Evolutionary conservation across 2,888 invertebrate species (phyloP).

Genomic region (Artemia sp.): DNA sequence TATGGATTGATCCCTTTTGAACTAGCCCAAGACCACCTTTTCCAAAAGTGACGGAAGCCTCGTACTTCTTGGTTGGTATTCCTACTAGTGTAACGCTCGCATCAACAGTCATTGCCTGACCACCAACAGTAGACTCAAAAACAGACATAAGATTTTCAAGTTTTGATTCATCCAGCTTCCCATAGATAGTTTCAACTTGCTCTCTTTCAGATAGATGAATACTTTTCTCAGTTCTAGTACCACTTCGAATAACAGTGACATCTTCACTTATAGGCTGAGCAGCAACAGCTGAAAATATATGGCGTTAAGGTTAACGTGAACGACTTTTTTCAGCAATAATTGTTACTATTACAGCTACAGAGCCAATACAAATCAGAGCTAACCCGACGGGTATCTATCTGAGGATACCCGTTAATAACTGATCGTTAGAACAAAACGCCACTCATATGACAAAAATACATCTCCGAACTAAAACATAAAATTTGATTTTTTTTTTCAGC

Average conservation of each 20-base stretch:
- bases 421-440: no score
- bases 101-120: not conserved
- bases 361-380: no score
- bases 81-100: not conserved
- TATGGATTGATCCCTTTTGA: conserved; percentile 3
- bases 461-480: no score
- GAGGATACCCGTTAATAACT: no score
- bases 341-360: no score
- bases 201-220: not conserved
- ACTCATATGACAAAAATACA: no score
- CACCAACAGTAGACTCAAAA: conserved; percentile 4
- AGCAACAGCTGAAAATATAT: not conserved
- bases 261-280: conserved; percentile 8
- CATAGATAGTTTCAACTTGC: conserved; percentile 6
- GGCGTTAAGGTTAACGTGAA: no score
- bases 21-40: conserved; percentile 3
- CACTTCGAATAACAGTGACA: conserved; percentile 9
- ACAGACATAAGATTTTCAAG: conserved; percentile 10
- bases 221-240: not conserved
- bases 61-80: not conserved
- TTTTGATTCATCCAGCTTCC: not conserved
- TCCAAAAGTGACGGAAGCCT: conserved; percentile 3
- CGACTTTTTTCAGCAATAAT: no score
- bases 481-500: no score
- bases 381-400: no score